These are phyloP conservation scores for Heliocidaris tuberculata DNA, from an alignment of 35 echinoderm and acorn worm genomes.

Conservation along the genomic window DNA sequence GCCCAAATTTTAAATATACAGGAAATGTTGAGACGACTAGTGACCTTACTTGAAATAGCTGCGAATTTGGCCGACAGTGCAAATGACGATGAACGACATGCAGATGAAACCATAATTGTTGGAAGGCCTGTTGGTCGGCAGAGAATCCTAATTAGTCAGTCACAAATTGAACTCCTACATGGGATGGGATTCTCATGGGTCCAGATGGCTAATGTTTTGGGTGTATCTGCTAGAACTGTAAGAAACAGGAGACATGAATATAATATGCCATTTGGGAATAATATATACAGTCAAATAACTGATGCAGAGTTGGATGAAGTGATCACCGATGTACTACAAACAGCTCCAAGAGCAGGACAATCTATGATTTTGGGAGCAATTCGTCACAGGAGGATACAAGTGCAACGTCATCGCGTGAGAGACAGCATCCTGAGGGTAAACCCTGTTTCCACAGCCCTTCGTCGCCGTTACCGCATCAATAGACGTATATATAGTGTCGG, in stretches of 20 bases:
- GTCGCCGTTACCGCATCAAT: neutral
- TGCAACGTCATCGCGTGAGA: neutral
- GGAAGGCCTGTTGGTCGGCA: neutral
- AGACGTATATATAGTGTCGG: neutral
- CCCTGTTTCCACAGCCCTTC: neutral
- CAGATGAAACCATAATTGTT: neutral
- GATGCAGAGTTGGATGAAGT: neutral
- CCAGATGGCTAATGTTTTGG: neutral
- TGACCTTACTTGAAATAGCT: neutral
- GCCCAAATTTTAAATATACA: neutral
- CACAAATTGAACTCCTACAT: neutral
- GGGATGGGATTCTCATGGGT: neutral
- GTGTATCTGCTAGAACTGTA: neutral
- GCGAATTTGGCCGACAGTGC: neutral
- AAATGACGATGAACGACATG: neutral
- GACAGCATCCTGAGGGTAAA: neutral
- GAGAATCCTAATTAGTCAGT: neutral
- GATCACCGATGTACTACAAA: neutral
- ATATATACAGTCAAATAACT: neutral
- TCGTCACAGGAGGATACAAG: neutral
- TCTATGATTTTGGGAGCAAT: neutral
- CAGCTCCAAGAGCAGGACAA: neutral
- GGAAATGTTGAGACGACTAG: neutral
- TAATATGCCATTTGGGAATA: neutral
- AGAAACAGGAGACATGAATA: neutral